Base-by-base conservation (phyloP, 2,797 vertebrate genomes). In the Epinephelus coioides region DNA sequence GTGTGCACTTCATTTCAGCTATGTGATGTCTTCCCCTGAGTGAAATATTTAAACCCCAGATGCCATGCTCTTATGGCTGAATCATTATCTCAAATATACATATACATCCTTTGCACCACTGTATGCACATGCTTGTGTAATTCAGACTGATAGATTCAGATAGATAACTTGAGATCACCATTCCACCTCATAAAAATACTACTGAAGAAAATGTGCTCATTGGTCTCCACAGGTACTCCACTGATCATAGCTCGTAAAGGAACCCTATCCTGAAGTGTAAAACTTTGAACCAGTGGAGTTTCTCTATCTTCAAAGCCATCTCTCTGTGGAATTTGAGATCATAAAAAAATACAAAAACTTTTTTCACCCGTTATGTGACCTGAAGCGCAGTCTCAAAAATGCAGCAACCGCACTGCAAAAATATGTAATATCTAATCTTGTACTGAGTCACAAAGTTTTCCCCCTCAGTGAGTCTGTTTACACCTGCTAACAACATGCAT, bases 291-390 rank as follows among this genome's bases (percentile, higher is more conserved):
- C 51, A 50, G 64, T 56, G 10, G 34, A 68, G 46, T 11, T 40
- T 44, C 63, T 82, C 47, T 49, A 59, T 72, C 53, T 77, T 75
- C 54, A 84, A 77, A 77, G 62, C 15, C 40, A 18, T 34, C n/a
- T 63, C 69, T 43, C 51, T 14, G 21, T 21, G 13, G 50, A 44
- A 64, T 71, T 43, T 61, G 5, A 61, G 34, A 71, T 73, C 49
- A 43, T 69, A 18, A 57, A 50, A 23, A 73, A 43, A 25, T 23
- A 43, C 23, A 17, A 46, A 6, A 53, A 57, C 2, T 43, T 43
- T 43, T 46, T 62, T 50, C 17, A 78, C 1, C 19, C 3, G 53
- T 77, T 53, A 21, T 13, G 21, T 75, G n/a, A 70, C 46, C n/a
- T 51, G n/a, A 50, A 54, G 57, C 17, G 4, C 27, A 6, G 1